Percentiles rank a stretch among this genome's conserved stretches.
phyloP scores from a whole-genome alignment of 2,797 vertebrate genomes.

The Poeciliopsis infans region DNA sequence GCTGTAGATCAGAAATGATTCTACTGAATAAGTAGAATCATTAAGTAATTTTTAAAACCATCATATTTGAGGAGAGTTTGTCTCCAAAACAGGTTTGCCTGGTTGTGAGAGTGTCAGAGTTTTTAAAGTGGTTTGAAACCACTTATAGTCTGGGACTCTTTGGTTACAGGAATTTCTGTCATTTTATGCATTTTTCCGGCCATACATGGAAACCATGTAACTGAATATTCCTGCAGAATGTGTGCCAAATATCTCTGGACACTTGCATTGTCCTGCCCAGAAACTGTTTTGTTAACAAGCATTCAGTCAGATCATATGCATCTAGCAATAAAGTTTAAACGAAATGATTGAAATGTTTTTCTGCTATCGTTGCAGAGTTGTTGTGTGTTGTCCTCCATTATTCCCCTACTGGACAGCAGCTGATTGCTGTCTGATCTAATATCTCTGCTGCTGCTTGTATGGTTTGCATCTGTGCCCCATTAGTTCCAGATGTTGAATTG shows the following conservation, averaged over 20 bases:
- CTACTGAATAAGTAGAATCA: not conserved
- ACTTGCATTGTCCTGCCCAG: not conserved
- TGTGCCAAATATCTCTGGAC: slow-evolving; percentile 7
- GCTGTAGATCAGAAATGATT: not conserved
- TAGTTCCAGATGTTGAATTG: too few relatives aligned
- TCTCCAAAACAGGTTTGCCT: not conserved
- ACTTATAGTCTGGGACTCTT: not conserved
- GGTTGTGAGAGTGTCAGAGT: slow-evolving; percentile 3
- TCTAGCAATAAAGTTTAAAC: not conserved
- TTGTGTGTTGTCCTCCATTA: not conserved
- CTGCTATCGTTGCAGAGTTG: not conserved
- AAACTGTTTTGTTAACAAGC: slow-evolving; percentile 2
- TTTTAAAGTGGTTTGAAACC: not conserved
- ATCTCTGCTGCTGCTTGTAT: slow-evolving; percentile 5
- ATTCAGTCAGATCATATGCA: not conserved
- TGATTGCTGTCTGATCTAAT: slow-evolving; percentile 5
- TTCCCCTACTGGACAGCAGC: slow-evolving; percentile 7
- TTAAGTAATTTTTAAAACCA: not conserved
- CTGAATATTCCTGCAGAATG: not conserved
- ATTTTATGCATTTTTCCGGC: not conserved
- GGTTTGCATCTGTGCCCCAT: too few relatives aligned
- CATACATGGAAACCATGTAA: not conserved
- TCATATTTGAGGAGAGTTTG: not conserved
- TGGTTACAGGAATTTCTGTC: not conserved
- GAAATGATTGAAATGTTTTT: not conserved